Evolutionary conservation across 2,797 vertebrate genomes (phyloP), one percentile per base, ranked within the genome.

Genomic region (Denticeps clupeoides): DNA sequence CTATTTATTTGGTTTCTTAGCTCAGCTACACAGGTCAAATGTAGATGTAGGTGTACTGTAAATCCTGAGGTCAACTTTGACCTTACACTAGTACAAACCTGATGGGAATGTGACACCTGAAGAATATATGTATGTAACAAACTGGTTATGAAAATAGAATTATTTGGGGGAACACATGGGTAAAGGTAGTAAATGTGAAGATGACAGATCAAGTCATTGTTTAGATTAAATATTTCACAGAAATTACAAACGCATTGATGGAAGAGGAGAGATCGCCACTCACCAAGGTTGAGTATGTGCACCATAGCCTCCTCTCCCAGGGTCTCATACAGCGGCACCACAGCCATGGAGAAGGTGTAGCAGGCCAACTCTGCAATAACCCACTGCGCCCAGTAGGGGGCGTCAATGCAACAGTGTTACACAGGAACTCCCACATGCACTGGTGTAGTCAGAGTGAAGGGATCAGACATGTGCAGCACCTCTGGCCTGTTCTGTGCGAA

Each of bases 401-500:
- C 72, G 74, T 81, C 78, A 83, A 56, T 33, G 37, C 45, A 59
- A 26, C 53, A 65, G 22, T 0, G 15, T 71, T 51, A 60, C 2
- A 44, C 29, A 4, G 16, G 32, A 35, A 1, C 1, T 7, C 32
- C 56, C 38, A 21, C 5, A 7, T 9, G 32, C 43, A 3, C 28
- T 12, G n/a, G 12, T 29, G 11, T 4, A 35, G 8, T 19, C 21
- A 21, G 18, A 11, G 37, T 38, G 26, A 15, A 8, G 15, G 12
- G 31, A 29, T 31, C 11, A 38, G 16, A 15, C 33, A 26, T 27
- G 41, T 29, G 18, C 10, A n/a, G n/a, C n/a, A 87, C 84, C 83
- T 87, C 82, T 24, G 82, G 84, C 47, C 80, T 78, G 70, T 87
- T 87, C 49, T 82, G 79, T 51, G 82, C 78, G 62, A 75, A 87